Conservation (phyloP, 2,888 invertebrate genomes). For the Sericinus montela region DNA sequence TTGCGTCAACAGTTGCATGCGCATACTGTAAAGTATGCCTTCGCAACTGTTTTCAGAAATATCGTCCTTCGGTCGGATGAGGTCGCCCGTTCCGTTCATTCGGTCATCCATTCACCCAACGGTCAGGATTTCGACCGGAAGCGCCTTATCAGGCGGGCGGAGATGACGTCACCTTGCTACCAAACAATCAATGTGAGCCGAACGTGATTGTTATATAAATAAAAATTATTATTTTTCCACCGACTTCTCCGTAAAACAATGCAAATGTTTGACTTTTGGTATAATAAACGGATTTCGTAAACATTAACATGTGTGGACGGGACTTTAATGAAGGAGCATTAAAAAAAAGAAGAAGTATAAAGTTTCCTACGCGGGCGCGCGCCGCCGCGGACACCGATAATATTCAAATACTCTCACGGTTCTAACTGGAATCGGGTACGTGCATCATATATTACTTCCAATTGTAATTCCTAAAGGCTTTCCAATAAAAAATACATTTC, state of each 20-base stretch:
- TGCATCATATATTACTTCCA: conserved; percentile 54
- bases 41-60: conserved; percentile 24
- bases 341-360: neutral
- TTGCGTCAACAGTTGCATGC: neutral
- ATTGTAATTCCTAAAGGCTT: conserved; percentile 68
- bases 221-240: conserved; percentile 42
- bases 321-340: neutral
- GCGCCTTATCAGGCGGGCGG: conserved; percentile 70
- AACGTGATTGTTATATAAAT: conserved; percentile 75
- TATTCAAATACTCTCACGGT: conserved; percentile 59
- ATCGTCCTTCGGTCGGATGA: conserved; percentile 31
- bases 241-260: conserved; percentile 59
- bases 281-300: conserved; percentile 29
- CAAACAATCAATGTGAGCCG: conserved; percentile 55
- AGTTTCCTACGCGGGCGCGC: conserved; percentile 24
- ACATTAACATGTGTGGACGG: conserved; percentile 18
- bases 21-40: neutral
- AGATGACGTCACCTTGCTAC: conserved; percentile 63
- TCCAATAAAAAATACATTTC: conserved; percentile 76
- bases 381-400: conserved; percentile 32
- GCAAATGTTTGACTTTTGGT: conserved; percentile 50
- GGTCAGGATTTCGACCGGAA: conserved; percentile 67
- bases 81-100: conserved; percentile 20
- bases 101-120: conserved; percentile 32
- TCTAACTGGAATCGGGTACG: conserved; percentile 59